A percentile compares a stretch with the other conserved stretches of the same genome.
These are phyloP conservation scores for Machimus rusticus DNA, from an alignment of 2,888 invertebrate species.

Conservation along the genomic window DNA sequence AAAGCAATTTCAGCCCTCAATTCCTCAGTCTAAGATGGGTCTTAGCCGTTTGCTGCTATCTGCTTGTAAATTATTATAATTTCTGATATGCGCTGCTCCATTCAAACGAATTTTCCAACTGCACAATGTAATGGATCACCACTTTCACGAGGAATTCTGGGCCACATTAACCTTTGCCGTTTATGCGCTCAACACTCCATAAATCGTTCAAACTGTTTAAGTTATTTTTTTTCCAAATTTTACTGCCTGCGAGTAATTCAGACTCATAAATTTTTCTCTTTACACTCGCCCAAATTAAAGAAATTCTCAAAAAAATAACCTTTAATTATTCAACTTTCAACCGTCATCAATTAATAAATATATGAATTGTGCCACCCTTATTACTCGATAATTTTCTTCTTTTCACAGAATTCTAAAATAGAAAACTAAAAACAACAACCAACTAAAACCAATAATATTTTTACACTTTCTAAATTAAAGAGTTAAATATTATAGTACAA, in stretches of 20 bases:
- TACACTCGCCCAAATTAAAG: not conserved
- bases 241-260: not conserved
- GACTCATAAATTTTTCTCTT: not conserved
- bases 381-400: no score
- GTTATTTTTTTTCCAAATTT: not conserved
- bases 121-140: not conserved
- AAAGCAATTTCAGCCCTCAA: conserved; percentile 8
- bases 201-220: not conserved
- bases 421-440: no score
- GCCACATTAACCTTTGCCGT: not conserved
- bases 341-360: not conserved
- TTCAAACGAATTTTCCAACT: not conserved
- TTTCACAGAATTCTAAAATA: no score
- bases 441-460: no score
- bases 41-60: not conserved
- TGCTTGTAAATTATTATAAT: conserved; percentile 8
- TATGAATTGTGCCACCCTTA: not conserved
- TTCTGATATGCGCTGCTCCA: not conserved
- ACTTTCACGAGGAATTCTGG: not conserved
- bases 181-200: not conserved
- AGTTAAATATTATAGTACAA: no score
- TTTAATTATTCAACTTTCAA: not conserved
- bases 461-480: no score
- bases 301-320: not conserved
- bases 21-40: not conserved